These are phyloP conservation scores for Tachyglossus aculeatus DNA, from an alignment of 2,797 vertebrate species.

Conservation along the genomic window DNA sequence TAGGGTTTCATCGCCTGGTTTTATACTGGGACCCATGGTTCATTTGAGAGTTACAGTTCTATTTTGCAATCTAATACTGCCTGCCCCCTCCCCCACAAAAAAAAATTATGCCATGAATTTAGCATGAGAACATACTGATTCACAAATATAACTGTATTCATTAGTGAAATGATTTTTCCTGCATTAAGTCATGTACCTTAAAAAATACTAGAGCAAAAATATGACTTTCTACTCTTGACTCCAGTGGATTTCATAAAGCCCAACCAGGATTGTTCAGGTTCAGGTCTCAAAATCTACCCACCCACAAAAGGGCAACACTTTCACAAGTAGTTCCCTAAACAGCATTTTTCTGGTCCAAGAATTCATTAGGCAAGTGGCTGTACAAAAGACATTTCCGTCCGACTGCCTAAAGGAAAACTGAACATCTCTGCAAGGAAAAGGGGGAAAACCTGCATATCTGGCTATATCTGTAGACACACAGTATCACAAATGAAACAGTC, in stretches of 20 bases:
- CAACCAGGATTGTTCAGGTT: neutral
- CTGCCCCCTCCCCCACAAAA: constrained; percentile 25
- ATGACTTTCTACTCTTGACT: neutral
- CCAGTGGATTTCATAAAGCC: neutral
- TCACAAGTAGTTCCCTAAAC: constrained; percentile 29
- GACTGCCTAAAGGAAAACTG: constrained; percentile 19
- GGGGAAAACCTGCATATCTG: constrained; percentile 4
- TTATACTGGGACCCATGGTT: constrained; percentile 28
- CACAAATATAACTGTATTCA: constrained; percentile 39
- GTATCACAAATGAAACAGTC: neutral
- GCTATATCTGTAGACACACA: neutral
- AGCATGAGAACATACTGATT: constrained; percentile 40
- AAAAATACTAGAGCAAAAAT: neutral
- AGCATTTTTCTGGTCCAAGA: constrained; percentile 28
- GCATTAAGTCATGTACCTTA: constrained; percentile 8
- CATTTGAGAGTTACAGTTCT: constrained; percentile 53
- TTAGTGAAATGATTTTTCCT: constrained; percentile 25
- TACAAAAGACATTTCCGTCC: neutral
- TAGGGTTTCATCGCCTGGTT: no score
- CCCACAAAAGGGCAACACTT: neutral
- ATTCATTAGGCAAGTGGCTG: constrained; percentile 14
- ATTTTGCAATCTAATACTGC: constrained; percentile 19
- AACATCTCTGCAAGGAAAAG: neutral
- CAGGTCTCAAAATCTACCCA: neutral
- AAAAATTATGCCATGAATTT: constrained; percentile 46